Conservation (phyloP, 2,888 invertebrate genomes). For the Brachyptera putata region DNA sequence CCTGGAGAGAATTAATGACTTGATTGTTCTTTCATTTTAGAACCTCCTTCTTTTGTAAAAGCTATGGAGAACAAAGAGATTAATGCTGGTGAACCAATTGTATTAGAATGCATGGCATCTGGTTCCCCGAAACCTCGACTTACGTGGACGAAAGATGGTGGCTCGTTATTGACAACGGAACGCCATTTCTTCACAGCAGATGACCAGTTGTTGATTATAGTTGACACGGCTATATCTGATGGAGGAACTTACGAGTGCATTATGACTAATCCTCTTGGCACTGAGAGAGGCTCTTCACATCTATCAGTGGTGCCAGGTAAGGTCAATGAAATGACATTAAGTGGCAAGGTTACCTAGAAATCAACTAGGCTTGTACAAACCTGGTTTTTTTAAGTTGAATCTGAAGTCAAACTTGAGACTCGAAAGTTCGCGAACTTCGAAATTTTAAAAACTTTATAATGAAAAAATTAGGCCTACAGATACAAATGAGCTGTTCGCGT, state of each 20-base stretch:
- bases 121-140: constrained; percentile 79
- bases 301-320: constrained; percentile 63
- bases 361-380: too few species aligned
- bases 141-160: constrained; percentile 82
- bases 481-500: too few species aligned
- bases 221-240: constrained; percentile 71
- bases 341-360: too few species aligned
- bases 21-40: constrained; percentile 46
- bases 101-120: constrained; percentile 81
- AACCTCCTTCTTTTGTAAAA: constrained; percentile 81
- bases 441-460: too few species aligned
- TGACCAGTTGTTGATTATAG: constrained; percentile 82
- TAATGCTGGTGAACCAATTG: constrained; percentile 75
- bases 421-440: too few species aligned
- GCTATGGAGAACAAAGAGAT: constrained; percentile 83
- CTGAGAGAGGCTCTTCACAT: constrained; percentile 65
- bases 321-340: too few species aligned
- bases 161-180: constrained; percentile 65
- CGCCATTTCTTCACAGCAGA: constrained; percentile 84
- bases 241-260: constrained; percentile 86
- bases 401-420: too few species aligned
- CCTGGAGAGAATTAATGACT: constrained; percentile 3
- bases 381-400: too few species aligned
- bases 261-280: constrained; percentile 80
- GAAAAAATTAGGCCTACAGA: too few species aligned